These are phyloP conservation scores for Ciconia maguari DNA, from an alignment of 2,113 vertebrate species.

Conservation along the genomic window DNA sequence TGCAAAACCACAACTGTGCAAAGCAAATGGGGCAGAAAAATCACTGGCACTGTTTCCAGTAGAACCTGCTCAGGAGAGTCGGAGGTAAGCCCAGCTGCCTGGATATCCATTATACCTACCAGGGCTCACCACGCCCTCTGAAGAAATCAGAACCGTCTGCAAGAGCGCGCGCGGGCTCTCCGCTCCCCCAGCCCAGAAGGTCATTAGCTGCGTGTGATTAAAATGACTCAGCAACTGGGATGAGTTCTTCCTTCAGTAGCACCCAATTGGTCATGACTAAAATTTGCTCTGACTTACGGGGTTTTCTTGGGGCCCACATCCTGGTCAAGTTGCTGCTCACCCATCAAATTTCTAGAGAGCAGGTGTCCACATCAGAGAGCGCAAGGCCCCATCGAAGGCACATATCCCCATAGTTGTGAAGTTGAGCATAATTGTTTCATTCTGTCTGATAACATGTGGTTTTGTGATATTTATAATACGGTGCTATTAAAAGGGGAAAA, in stretches of 20 bases:
- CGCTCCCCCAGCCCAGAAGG: background rate
- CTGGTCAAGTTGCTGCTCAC: conserved; percentile 24
- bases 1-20: background rate
- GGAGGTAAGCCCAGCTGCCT: background rate
- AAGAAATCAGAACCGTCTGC: conserved; percentile 1
- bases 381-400: background rate
- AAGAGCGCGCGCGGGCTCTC: background rate
- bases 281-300: background rate
- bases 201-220: background rate
- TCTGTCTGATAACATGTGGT: conserved; percentile 62
- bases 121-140: background rate
- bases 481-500: conserved; percentile 41
- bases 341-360: conserved; percentile 39
- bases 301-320: conserved; percentile 14
- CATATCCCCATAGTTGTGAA: conserved; percentile 11
- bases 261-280: conserved; percentile 10
- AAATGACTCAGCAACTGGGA: background rate
- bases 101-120: background rate
- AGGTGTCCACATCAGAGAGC: conserved; percentile 64
- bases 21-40: conserved; percentile 18
- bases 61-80: background rate
- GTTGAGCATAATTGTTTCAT: conserved; percentile 54
- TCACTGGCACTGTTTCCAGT: background rate
- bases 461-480: conserved; percentile 60
- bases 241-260: conserved; percentile 11